These are phyloP conservation scores for Agonopterix heracliana DNA, from an alignment of 2,888 invertebrate species.

Conservation along the genomic window DNA sequence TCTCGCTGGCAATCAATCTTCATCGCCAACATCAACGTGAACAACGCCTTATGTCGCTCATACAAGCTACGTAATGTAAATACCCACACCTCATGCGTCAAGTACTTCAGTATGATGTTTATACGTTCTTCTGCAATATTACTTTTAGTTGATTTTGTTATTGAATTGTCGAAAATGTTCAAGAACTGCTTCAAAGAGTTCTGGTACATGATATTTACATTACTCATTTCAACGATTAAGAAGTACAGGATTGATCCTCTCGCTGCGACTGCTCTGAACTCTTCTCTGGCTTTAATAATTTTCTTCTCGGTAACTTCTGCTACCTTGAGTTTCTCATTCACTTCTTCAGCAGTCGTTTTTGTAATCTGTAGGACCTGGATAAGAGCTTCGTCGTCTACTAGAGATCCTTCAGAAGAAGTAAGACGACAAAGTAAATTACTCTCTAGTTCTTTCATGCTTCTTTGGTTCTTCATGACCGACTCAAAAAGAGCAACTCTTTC, in stretches of 20 bases:
- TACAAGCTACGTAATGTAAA: slow-evolving; percentile 95
- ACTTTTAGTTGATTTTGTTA: slow-evolving; percentile 92
- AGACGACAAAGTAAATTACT: slow-evolving; percentile 93
- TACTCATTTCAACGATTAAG: slow-evolving; percentile 97
- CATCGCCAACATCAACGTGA: slow-evolving; percentile 95
- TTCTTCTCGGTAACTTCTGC: slow-evolving; percentile 96
- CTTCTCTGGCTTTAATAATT: slow-evolving; percentile 94
- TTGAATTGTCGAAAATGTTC: slow-evolving; percentile 94
- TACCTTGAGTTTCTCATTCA: slow-evolving; percentile 93
- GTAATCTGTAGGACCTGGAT: slow-evolving; percentile 92
- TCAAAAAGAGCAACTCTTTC: slow-evolving; percentile 95
- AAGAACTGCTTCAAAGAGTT: slow-evolving; percentile 96
- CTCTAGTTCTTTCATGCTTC: slow-evolving; percentile 96
- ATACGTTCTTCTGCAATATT: slow-evolving; percentile 90
- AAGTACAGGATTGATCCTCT: slow-evolving; percentile 96
- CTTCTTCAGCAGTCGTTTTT: slow-evolving; percentile 94
- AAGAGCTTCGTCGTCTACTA: slow-evolving; percentile 96
- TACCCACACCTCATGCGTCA: slow-evolving; percentile 94
- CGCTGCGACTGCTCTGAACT: slow-evolving; percentile 95
- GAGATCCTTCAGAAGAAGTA: slow-evolving; percentile 93
- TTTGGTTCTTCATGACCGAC: slow-evolving; percentile 96
- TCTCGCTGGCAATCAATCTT: slow-evolving; percentile 94
- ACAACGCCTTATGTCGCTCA: slow-evolving; percentile 93
- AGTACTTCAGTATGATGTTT: slow-evolving; percentile 89
- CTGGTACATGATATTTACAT: slow-evolving; percentile 98